These are phyloP conservation scores for Drosophila simulans DNA, from an alignment of 1,140 invertebrate genomes.

Conservation along the genomic window DNA sequence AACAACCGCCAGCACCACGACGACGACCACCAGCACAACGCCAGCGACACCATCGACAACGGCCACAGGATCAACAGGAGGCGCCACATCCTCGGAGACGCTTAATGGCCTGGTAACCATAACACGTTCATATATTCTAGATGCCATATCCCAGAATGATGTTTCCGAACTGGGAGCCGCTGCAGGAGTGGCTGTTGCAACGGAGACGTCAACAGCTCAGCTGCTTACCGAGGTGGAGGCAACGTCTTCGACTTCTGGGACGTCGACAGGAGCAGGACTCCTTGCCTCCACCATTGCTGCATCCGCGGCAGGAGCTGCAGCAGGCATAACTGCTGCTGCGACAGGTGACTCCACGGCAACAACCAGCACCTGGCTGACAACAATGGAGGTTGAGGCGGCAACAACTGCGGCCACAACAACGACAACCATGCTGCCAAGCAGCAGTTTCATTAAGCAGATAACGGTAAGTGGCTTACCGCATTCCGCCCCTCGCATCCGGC, in stretches of 20 bases:
- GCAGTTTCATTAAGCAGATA: constrained; percentile 83
- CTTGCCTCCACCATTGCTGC: constrained; percentile 19
- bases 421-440: constrained; percentile 72
- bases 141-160: constrained; percentile 72
- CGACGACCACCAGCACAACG: constrained; percentile 14
- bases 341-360: constrained; percentile 29
- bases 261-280: constrained; percentile 12
- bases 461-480: constrained; percentile 81
- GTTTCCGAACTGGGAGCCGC: constrained; percentile 2
- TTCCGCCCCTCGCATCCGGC: constrained; percentile 10
- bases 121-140: constrained; percentile 75
- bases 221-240: constrained; percentile 21
- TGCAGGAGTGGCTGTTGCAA: constrained; percentile 25
- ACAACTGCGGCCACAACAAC: constrained; percentile 46
- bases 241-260: constrained; percentile 19
- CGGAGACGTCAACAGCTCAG: constrained; percentile 22
- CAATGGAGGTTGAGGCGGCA: constrained; percentile 21
- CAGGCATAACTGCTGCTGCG: constrained; percentile 5
- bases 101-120: constrained; percentile 60
- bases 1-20: constrained; percentile 6
- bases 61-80: constrained; percentile 25
- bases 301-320: constrained; percentile 23
- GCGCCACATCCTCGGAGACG: constrained; percentile 26
- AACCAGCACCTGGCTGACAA: constrained; percentile 12
- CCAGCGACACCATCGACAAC: constrained; percentile 24